Conservation (phyloP, 2,888 invertebrate genomes). For the Leucoptera coffeella region DNA sequence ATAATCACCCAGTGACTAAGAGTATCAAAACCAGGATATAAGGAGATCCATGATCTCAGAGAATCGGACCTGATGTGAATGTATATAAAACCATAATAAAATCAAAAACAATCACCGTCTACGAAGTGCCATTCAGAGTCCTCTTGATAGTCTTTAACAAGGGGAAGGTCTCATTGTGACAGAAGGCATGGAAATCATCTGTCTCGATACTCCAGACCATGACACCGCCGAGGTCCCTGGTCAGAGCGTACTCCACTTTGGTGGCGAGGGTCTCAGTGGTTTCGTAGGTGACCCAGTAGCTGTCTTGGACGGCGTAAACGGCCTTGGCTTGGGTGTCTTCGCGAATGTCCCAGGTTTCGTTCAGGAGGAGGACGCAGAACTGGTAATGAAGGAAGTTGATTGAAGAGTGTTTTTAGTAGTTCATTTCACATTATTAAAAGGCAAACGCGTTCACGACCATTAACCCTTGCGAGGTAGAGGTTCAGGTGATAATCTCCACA, state of each 20-base stretch:
- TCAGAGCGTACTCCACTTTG: slow-evolving; percentile 36
- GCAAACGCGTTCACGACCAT: no score
- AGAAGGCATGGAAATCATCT: slow-evolving; percentile 64
- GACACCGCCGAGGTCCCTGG: slow-evolving; percentile 43
- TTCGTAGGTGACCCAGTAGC: slow-evolving; percentile 67
- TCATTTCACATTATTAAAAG: no score
- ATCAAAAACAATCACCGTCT: no score
- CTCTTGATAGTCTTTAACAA: slow-evolving; percentile 54
- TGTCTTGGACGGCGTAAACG: slow-evolving; percentile 54
- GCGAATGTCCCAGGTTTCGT: slow-evolving; percentile 44
- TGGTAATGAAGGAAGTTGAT: no score
- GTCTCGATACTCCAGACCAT: slow-evolving; percentile 81
- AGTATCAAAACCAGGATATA: no score
- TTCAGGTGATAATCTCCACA: no score
- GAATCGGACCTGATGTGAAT: no score
- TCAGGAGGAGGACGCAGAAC: slow-evolving; percentile 45
- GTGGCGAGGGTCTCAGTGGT: slow-evolving; percentile 42
- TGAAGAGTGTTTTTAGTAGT: no score
- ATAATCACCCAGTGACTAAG: no score
- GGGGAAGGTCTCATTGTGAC: slow-evolving; percentile 52
- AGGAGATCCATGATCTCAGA: no score
- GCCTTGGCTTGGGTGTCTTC: slow-evolving; percentile 52
- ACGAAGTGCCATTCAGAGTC: slow-evolving; percentile 10
- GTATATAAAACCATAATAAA: no score
- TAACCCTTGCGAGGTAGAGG: no score